Base-by-base conservation (phyloP, 2,888 invertebrate species). In the Anagyrus pseudococci region DNA sequence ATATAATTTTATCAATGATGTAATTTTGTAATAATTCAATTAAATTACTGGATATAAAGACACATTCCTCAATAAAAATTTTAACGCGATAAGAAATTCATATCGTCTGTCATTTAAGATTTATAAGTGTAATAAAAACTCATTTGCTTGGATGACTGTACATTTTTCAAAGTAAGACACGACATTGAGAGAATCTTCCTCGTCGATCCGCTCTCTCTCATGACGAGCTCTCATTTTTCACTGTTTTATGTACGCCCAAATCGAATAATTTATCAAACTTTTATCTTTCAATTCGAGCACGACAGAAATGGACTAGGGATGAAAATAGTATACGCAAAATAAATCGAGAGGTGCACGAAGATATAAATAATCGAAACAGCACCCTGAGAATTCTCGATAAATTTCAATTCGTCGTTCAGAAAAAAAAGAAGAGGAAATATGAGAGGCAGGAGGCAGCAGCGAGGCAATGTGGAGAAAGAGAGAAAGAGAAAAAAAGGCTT, bases 401-500 rank as follows among this genome's bases (percentile, higher is more conserved):
- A 56, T 61, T 61, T 61, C 44, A 56, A 50, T 61, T 55, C 1
- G 29, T 10, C 4, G 33, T 19, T 43, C 15, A 10, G 15, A 48
- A 53, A 46, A 41, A 43, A 54, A 41, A 26, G 47, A 47, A 22
- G 19, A 4, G 17, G 22, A 10, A 52, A 17, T n/a, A 33, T 33
- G 13, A 41, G 20, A 22, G 22, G 46, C 26, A 37, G 15, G 25
- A 23, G 46, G 25, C 29, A 20, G 33, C 23, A n/a, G n/a, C n/a
- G n/a, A n/a, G n/a, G n/a, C 37, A 29, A 29, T 33, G 40, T 23
- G 7, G 33, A 25, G 46, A 47, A 40, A 40, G 23, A 41, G 37
- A 20, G 8, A 20, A 19, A 41, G 47, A 19, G 13, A 15, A 41
- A 29, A 20, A n/a, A 6, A 4, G 17, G 47, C 26, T 37, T 56